Conservation (phyloP, 2,797 vertebrate genomes). For the Agapornis canus region DNA sequence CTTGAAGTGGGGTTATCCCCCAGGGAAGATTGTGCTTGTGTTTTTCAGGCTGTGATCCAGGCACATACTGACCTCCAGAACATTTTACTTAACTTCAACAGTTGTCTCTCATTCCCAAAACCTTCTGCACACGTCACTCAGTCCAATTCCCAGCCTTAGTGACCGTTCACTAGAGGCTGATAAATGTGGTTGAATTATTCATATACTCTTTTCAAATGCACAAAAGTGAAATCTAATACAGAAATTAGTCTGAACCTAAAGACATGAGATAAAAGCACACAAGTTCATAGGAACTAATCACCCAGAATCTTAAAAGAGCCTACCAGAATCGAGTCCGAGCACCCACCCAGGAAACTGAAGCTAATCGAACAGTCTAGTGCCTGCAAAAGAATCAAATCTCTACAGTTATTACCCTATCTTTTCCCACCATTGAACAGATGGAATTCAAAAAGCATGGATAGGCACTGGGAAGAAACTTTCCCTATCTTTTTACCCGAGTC, state of each 20-base stretch:
- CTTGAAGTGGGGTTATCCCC: no score
- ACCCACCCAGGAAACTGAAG: background rate
- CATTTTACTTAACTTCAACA: background rate
- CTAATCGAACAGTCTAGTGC: background rate
- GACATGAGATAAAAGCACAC: background rate
- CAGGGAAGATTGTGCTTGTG: background rate
- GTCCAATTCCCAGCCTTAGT: background rate
- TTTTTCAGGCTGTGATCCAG: background rate
- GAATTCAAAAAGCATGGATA: background rate
- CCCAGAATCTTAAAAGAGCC: background rate
- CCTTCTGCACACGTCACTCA: accelerated
- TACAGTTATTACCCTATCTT: background rate
- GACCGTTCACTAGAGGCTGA: background rate
- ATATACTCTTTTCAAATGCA: background rate
- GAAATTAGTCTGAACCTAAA: background rate
- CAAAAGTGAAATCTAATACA: background rate
- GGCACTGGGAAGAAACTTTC: background rate
- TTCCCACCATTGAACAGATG: background rate
- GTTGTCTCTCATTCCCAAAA: background rate
- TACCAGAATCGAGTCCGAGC: background rate
- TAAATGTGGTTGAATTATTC: constrained; percentile 27
- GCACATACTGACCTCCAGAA: background rate
- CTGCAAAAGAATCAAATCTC: background rate
- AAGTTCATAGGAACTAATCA: background rate
- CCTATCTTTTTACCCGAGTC: background rate